Percentiles rank a stretch among this genome's conserved stretches.
These are phyloP conservation scores for Oncorhynchus mykiss DNA, from an alignment of 2,113 vertebrate species.

Conservation along the genomic window DNA sequence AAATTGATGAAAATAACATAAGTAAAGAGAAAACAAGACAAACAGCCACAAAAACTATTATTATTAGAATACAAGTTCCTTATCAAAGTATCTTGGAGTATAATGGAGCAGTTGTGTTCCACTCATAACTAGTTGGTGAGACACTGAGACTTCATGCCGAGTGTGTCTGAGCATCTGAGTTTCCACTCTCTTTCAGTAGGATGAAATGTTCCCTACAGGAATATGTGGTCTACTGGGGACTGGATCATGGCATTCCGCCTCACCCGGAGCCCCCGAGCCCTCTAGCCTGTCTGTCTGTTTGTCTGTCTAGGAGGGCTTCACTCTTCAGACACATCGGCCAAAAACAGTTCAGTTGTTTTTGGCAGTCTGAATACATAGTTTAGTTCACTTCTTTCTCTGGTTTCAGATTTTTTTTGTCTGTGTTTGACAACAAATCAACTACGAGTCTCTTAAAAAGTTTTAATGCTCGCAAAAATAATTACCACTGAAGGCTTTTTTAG, in stretches of 20 bases:
- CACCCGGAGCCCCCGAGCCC: slow-evolving; percentile 52
- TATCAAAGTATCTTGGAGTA: slow-evolving; percentile 22
- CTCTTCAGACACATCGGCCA: slow-evolving; percentile 20
- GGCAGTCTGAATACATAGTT: neutral
- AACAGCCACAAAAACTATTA: neutral
- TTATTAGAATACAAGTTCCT: neutral
- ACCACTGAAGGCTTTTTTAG: slow-evolving; percentile 72
- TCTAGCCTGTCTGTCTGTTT: slow-evolving; percentile 36
- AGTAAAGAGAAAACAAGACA: neutral
- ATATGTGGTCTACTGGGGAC: slow-evolving; percentile 25
- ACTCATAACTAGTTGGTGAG: slow-evolving; percentile 42
- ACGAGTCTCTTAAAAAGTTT: slow-evolving; percentile 59
- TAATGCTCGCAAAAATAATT: slow-evolving; percentile 68
- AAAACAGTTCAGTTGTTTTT: neutral
- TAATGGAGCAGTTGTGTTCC: slow-evolving; percentile 62
- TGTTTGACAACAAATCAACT: slow-evolving; percentile 5
- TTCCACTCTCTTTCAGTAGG: slow-evolving; percentile 64
- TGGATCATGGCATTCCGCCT: slow-evolving; percentile 51
- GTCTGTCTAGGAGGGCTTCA: slow-evolving; percentile 27
- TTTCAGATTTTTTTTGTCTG: neutral
- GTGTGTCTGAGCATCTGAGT: slow-evolving; percentile 60
- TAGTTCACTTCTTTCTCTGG: slow-evolving; percentile 2
- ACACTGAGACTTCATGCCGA: slow-evolving; percentile 47
- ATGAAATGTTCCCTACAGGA: slow-evolving; percentile 44
- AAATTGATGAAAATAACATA: too few species aligned